phyloP scores from a whole-genome alignment of 2,797 vertebrate species.

The Gymnothorax javanicus region DNA sequence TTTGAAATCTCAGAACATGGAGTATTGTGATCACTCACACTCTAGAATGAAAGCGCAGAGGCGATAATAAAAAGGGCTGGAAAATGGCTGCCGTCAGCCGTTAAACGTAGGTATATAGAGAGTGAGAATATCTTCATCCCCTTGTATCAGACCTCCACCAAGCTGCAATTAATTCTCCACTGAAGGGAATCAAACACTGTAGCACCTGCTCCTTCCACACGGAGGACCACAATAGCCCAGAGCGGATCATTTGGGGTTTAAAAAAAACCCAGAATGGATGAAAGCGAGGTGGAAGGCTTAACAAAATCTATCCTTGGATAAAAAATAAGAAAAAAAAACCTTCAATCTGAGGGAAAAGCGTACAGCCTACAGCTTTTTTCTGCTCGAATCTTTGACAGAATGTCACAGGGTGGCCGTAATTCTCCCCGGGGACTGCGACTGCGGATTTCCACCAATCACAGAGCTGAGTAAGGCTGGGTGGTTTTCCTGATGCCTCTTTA shows the following conservation, averaged over 20 bases:
- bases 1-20: neutral
- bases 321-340: neutral
- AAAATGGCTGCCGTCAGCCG: neutral
- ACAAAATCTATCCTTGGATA: neutral
- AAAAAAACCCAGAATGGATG: neutral
- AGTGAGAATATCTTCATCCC: neutral
- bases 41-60: neutral
- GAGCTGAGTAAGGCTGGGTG: neutral
- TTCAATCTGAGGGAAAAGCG: neutral
- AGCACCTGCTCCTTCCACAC: neutral
- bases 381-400: neutral
- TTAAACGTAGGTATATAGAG: neutral
- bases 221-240: neutral
- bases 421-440: neutral
- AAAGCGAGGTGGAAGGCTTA: neutral
- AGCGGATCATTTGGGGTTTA: neutral
- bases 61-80: neutral
- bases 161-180: neutral
- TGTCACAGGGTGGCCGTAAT: constrained; percentile 9
- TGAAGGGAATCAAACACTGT: neutral
- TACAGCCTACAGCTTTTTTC: constrained; percentile 8
- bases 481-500: neutral
- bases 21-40: neutral
- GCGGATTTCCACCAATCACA: neutral
- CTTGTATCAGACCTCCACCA: neutral